Percentiles rank a stretch among this genome's conserved stretches.
These are phyloP conservation scores for Zosterops lateralis DNA, from an alignment of 2,113 vertebrate genomes.

Conservation along the genomic window DNA sequence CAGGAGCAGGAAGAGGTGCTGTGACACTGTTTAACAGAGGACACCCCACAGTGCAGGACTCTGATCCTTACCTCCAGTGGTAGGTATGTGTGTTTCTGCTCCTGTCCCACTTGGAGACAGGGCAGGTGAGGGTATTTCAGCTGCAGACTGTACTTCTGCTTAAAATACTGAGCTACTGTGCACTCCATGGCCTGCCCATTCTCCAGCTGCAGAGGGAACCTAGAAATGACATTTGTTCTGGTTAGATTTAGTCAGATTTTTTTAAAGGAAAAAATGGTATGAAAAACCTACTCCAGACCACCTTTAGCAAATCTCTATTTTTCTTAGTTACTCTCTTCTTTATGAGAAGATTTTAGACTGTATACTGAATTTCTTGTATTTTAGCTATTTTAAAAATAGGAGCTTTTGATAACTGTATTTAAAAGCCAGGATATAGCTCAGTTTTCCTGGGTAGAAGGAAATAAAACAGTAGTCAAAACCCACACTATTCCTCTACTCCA, in stretches of 20 bases:
- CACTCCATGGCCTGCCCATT: conserved; percentile 99
- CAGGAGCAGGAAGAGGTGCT: neutral
- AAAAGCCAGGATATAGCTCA: neutral
- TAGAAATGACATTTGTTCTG: conserved; percentile 63
- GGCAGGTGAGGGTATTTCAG: conserved; percentile 97
- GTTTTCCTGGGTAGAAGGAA: neutral
- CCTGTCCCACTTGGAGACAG: conserved; percentile 97
- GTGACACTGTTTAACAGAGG: accelerated
- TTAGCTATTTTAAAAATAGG: neutral
- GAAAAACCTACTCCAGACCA: neutral
- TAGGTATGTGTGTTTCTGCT: conserved; percentile 97
- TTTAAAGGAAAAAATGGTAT: neutral
- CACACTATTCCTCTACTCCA: neutral
- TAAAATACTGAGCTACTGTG: conserved; percentile 98
- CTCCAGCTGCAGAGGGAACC: conserved; percentile 97
- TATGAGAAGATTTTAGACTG: neutral
- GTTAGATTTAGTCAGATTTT: neutral
- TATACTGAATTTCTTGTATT: neutral
- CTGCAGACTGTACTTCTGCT: conserved; percentile 97
- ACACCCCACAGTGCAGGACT: accelerated
- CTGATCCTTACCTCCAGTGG: conserved; percentile 86
- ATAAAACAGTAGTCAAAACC: neutral
- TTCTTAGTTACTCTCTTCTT: neutral
- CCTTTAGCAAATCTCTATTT: neutral
- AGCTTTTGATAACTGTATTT: neutral